Evolutionary conservation across 2,797 vertebrate species (phyloP).

Genomic region (Pyrrhura leucotis): DNA sequence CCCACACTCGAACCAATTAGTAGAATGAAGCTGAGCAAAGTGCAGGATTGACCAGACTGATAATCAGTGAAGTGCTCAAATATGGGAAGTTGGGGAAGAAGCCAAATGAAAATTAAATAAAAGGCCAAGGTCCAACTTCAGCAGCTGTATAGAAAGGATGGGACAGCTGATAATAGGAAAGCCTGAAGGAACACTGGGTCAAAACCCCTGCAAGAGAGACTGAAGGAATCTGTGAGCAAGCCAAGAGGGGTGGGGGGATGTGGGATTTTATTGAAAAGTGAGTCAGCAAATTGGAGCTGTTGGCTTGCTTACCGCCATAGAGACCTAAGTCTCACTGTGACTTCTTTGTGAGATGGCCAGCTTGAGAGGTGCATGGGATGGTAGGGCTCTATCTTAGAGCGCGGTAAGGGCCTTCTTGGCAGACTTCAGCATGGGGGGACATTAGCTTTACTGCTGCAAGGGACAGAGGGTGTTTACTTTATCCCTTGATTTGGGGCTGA

Average conservation of each 20-base stretch:
- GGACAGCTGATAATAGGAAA: constrained; percentile 10
- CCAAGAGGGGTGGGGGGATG: not conserved
- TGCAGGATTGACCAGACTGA: constrained; percentile 34
- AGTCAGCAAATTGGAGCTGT: constrained; percentile 26
- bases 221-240: not conserved
- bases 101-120: constrained; percentile 72
- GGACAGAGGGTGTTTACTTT: fast-evolving
- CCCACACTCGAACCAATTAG: constrained; percentile 29
- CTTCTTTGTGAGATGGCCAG: not conserved
- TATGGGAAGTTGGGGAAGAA: constrained; percentile 64
- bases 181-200: constrained; percentile 43
- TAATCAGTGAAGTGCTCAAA: constrained; percentile 62
- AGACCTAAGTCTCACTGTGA: not conserved
- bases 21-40: constrained; percentile 39
- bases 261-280: not conserved
- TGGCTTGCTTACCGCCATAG: not conserved
- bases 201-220: not conserved
- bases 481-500: not conserved
- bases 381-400: not conserved
- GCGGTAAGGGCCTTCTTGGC: not conserved
- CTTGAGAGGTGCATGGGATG: not conserved
- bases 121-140: constrained; percentile 60
- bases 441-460: not conserved
- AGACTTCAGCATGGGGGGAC: not conserved
- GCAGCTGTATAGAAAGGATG: not conserved